Base-by-base conservation (phyloP, 2,888 invertebrate genomes). In the Xanthorhoe spadicearia region DNA sequence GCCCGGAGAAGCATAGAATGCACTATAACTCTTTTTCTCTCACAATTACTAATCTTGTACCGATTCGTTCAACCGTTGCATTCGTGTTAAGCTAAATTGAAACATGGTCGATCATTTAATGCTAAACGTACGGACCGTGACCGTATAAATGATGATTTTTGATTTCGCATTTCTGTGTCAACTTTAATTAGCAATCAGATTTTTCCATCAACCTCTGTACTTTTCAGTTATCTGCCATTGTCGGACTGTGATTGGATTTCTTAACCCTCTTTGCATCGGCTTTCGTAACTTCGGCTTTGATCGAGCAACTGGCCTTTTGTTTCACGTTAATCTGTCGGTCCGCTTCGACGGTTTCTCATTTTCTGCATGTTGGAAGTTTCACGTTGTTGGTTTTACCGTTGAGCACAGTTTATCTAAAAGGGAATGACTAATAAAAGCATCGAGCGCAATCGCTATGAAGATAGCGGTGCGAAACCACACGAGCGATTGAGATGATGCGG, bases 91-190 rank as follows among this genome's bases (percentile, higher is more conserved):
- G 88, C 84, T 87, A 91, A 93, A 93, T 93, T 92, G 92, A 92
- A 92, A 92, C 92, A 91, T 87, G 89, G 92, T 90, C 92, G 86
- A 89, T 90, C 90, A 92, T 92, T 92, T 91, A 91, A 92, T 88
- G 86, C 89, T 88, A 89, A 90, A 88, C 88, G 90, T 84, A 86
- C 84, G 87, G 88, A 84, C 88, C 93, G 89, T 92, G 89, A 89
- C 92, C 86, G 83, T 87, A 90, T 89, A 90, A 92, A 93, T 90
- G 90, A 92, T 88, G 90, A 91, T 89, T 91, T 68, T 88, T 83
- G 85, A 88, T 89, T 92, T 87, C 85, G 87, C 83, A 87, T 90
- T 92, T 93, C 90, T 91, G 86, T 92, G 92, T 92, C 92, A 92
- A 91, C 87, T 89, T 89, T 92, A 92, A 92, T 93, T 93, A 92